Base-by-base conservation (phyloP, 1,140 invertebrate species). In the Euura saliciscinereae region DNA sequence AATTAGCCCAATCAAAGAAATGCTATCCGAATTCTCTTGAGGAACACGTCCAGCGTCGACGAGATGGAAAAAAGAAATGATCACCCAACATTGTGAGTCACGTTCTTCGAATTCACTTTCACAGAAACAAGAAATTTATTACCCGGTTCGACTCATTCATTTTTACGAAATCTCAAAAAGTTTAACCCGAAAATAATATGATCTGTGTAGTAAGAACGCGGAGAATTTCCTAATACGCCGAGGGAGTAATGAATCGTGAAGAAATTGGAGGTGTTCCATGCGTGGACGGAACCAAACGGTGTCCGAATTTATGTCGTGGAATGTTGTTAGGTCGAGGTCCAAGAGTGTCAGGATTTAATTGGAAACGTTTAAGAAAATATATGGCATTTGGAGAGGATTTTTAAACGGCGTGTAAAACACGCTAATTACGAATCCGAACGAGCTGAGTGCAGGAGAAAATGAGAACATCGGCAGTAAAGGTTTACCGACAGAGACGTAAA, bases 1-100 rank as follows among this genome's bases (percentile, higher is more conserved):
- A 82, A 82, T 82, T 82, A 78, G 77, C 71, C 76, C 75, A 79
- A 82, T 82, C 80, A 82, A 82, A 75, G 76, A 74, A 46, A 66
- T 72, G 72, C 71, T 79, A 77, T 80, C 76, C 72, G 69, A 68
- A 66, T 45, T 45, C 75, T 76, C 70, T 71, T 71, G 64, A 69
- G 43, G 43, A 43, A 69, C 43, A 45, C 45, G 42, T 65, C 44
- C 64, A 67, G 68, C 45, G 44, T 65, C 67, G 74, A 72, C 70
- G 72, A 71, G 43, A 69, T 72, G 28, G 28, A 28, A 28, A 28
- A 1, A 28, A 28, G 28, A 28, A 28, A 28, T 28, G 0, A 28
- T 28, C 28, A 28, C 28, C 28, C 28, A 28, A 28, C 28, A 1
- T 28, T 28, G 28, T 28, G 28, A 28, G 28, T 28, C 28, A 28